These are phyloP conservation scores for Oscheius onirici DNA, from an alignment of 2,888 invertebrate genomes.

Conservation along the genomic window DNA sequence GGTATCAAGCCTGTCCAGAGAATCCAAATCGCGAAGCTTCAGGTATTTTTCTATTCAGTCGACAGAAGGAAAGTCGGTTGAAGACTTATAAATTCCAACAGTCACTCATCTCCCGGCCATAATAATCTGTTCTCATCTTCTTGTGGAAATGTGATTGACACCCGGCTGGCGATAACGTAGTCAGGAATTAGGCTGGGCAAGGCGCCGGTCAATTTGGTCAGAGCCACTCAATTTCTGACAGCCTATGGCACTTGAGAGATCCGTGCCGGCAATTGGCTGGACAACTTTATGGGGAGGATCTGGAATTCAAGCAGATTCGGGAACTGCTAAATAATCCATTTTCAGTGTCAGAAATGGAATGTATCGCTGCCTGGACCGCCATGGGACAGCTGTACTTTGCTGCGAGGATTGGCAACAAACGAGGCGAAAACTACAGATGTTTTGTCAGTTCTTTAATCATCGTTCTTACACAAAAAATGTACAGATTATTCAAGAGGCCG, in stretches of 20 bases:
- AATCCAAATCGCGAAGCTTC: constrained; percentile 47
- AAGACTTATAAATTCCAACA: no score
- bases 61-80: no score
- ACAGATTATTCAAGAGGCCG: constrained; percentile 41
- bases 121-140: background rate
- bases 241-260: constrained; percentile 18
- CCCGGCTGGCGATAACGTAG: constrained; percentile 14
- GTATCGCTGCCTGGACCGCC: constrained; percentile 46
- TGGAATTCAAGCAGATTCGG: no score
- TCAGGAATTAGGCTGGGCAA: constrained; percentile 21
- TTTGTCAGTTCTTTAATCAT: constrained; percentile 39
- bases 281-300: background rate
- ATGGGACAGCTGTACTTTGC: constrained; percentile 46
- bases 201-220: constrained; percentile 1
- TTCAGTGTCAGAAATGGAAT: constrained; percentile 50
- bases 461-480: background rate
- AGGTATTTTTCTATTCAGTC: constrained; percentile 17
- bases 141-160: constrained; percentile 21
- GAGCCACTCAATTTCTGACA: constrained; percentile 14
- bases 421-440: constrained; percentile 46
- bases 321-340: no score
- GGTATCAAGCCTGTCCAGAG: constrained; percentile 53
- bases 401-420: constrained; percentile 39
- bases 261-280: constrained; percentile 12
- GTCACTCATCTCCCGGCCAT: background rate